Evolutionary conservation across 2,797 vertebrate genomes (phyloP).

Genomic region (Karalla daura): DNA sequence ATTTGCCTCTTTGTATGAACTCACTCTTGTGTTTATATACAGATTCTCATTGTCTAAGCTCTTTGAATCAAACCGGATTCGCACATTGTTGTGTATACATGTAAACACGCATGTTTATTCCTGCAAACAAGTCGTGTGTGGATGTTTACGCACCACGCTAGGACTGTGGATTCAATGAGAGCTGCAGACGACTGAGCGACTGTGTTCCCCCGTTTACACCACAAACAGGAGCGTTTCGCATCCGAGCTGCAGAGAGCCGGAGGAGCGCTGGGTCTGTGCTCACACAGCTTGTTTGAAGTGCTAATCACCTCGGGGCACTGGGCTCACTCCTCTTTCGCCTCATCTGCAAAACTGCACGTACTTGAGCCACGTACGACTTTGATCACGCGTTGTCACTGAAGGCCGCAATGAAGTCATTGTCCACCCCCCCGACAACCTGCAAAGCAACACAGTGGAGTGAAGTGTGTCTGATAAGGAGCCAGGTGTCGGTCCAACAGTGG

Average conservation of each 20-base stretch:
- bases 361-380: constrained; percentile 33
- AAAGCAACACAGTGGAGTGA: constrained; percentile 16
- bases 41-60: no score
- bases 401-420: constrained; percentile 36
- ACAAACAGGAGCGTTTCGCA: background rate
- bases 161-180: constrained; percentile 9
- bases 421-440: constrained; percentile 18
- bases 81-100: no score
- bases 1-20: no score
- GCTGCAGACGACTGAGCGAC: no score
- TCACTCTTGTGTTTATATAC: no score
- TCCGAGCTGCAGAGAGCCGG: background rate
- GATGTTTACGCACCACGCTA: no score
- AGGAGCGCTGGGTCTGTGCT: background rate
- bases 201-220: background rate
- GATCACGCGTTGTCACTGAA: constrained; percentile 29
- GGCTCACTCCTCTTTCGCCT: constrained; percentile 5
- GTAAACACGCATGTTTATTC: no score
- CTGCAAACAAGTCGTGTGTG: no score
- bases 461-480: constrained; percentile 4
- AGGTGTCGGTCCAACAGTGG: background rate
- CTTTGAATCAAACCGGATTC: no score
- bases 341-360: constrained; percentile 21
- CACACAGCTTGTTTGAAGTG: constrained; percentile 55
- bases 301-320: constrained; percentile 50